phyloP scores from a whole-genome alignment of 2,113 vertebrate genomes.

The Todiramphus chloris region DNA sequence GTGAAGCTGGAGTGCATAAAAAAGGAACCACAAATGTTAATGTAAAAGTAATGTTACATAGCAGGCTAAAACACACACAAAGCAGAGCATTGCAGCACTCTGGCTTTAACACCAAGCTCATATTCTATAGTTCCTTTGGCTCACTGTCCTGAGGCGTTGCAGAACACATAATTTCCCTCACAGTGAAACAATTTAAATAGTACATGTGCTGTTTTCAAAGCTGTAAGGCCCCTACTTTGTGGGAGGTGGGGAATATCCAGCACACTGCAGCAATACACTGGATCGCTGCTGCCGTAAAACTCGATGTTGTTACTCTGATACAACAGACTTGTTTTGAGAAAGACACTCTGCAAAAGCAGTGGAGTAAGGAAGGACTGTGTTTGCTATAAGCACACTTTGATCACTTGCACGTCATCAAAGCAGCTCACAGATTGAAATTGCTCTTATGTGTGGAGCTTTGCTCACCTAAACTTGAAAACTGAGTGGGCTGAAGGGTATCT shows the following conservation, averaged over 20 bases:
- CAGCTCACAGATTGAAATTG: not conserved
- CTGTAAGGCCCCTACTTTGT: constrained; percentile 27
- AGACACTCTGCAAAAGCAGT: not conserved
- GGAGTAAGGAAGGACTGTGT: not conserved
- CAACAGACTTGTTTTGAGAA: not conserved
- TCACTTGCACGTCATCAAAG: not conserved
- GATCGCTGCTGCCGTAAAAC: not conserved
- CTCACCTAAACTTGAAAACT: not conserved
- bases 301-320: not conserved
- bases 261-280: not conserved
- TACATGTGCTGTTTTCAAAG: constrained; percentile 43
- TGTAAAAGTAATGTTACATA: constrained; percentile 62
- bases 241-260: constrained; percentile 46
- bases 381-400: not conserved
- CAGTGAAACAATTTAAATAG: constrained; percentile 51
- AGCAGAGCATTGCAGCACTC: constrained; percentile 34
- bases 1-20: constrained; percentile 60
- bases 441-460: not conserved
- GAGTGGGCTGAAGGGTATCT: not conserved
- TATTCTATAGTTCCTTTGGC: constrained; percentile 61
- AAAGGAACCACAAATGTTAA: constrained; percentile 63
- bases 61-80: constrained; percentile 59
- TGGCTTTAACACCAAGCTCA: constrained; percentile 42
- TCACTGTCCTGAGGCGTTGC: constrained; percentile 48
- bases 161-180: constrained; percentile 49